Base-by-base conservation (phyloP, 2,888 invertebrate genomes). In the Eugnorisma glareosa region DNA sequence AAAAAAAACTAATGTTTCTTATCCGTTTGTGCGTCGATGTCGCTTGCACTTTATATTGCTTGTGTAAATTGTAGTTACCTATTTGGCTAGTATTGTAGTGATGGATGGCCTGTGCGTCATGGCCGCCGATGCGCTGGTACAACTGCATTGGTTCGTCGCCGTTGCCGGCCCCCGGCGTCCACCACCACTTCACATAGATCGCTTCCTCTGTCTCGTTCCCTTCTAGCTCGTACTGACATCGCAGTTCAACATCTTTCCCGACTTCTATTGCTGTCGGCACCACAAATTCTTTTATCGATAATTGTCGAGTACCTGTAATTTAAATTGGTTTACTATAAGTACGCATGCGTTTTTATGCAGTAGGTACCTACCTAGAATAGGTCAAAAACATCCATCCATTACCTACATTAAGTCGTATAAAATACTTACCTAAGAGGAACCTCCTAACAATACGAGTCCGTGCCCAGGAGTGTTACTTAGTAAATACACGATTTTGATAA, bases 151-250 rank as follows among this genome's bases (percentile, higher is more conserved):
- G 64, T 10, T 91, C 87, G 7, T 92, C 92, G 13, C 78, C 85
- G n/a, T 86, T 79, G 15, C 85, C 84, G 37, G 92, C 86, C 13
- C 84, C 70, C 24, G 94, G 93, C 45, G 90, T 93, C 92, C 93
- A 93, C 95, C 94, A 96, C 96, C 96, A 96, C 81, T 96, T 96
- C 51, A 95, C 91, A 78, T 90, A 93, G 54, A 93, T 78, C 0
- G 80, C 89, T 24, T 82, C 84, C 13, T 91, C 91, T 0, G 89
- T 79, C 76, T 92, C 93, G 15, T 82, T 82, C 11, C 79, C 81
- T 13, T 59, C 81, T 64, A 93, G 73, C 8, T 90, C 88, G 86
- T 93, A 93, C 64, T 82, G 85, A 81, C 96, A 96, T 59, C 87
- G 90, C 61, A 96, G 87, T 73, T 92, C 91, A 0, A 91, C 94